A percentile compares a stretch with the other conserved stretches of the same genome.
These are phyloP conservation scores for Gila robusta DNA, from an alignment of 2,797 vertebrate genomes.

Conservation along the genomic window DNA sequence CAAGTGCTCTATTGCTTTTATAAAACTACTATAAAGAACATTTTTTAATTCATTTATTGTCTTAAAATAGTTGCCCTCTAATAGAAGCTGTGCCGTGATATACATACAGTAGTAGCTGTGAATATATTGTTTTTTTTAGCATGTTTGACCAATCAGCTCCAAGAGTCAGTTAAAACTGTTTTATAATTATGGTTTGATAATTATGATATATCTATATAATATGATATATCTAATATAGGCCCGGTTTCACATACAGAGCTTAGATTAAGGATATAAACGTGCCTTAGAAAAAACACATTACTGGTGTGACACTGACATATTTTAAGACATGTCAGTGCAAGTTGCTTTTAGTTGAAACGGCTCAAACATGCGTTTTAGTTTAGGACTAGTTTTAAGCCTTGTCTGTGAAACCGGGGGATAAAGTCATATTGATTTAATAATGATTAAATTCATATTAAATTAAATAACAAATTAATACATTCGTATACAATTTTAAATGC, in stretches of 20 bases:
- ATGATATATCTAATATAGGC: too few relatives aligned
- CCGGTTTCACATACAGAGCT: too few relatives aligned
- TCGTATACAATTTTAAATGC: not conserved
- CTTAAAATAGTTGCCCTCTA: not conserved
- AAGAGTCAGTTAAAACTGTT: not conserved
- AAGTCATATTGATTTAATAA: not conserved
- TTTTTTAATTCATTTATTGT: not conserved
- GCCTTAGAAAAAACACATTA: too few relatives aligned
- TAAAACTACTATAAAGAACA: not conserved
- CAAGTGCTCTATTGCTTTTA: conserved; percentile 3
- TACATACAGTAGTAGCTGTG: not conserved
- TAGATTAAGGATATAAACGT: too few relatives aligned
- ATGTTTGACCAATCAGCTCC: not conserved
- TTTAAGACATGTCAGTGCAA: too few relatives aligned
- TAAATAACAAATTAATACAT: too few relatives aligned
- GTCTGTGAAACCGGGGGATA: too few relatives aligned
- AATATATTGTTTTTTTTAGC: not conserved
- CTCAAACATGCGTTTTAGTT: too few relatives aligned
- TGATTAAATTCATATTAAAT: not conserved
- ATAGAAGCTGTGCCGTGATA: not conserved
- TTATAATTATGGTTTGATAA: not conserved
- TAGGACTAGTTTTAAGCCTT: too few relatives aligned
- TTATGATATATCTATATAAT: too few relatives aligned
- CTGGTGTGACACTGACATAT: too few relatives aligned
- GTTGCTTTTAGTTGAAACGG: too few relatives aligned